Base-by-base conservation (phyloP, 2,797 vertebrate genomes). In the Phalloptychus januarius region DNA sequence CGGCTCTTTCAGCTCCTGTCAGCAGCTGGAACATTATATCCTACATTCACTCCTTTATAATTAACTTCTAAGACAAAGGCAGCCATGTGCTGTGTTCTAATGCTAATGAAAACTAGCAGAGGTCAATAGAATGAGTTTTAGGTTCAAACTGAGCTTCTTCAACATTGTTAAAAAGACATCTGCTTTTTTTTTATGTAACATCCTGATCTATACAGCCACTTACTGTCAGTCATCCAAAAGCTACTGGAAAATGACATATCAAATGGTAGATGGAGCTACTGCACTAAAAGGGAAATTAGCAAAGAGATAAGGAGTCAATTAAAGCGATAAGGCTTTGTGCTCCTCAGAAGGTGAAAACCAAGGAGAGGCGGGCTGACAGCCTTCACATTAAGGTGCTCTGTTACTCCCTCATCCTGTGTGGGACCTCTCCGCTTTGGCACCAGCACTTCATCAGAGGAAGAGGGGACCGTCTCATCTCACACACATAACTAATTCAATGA, bases 301-400 rank as follows among this genome's bases (percentile, higher is more conserved):
- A 86, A 90, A 84, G 95, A 91, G 92, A 94, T 94, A 96, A 96
- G 96, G 95, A 96, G 96, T 96, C 96, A 97, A 97, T 97, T 97
- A 97, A 96, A 96, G 89, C 91, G 94, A 98, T 97, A 95, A 97
- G 91, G 87, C 89, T 88, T 77, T n/a, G 78, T 0, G 71, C 94
- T 88, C 94, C 87, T 88, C 83, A 84, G 25, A 0, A 90, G 88
- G 91, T 96, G 96, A 97, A 96, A 96, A 95, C 76, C 75, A 28
- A 91, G 91, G 91, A 94, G 95, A 97, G 93, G 40, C 0, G 89
- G 96, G 93, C 91, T 96, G 97, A 97, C 97, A 97, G 95, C 89
- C 91, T 0, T 91, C 91, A 89, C 79, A 79, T 94, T 85, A 85
- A 92, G 92, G 71, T 83, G 87, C 93, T 90, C 83, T 91, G 93